Evolutionary conservation across 2,113 vertebrate genomes (phyloP).

Genomic region (Gambusia holbrooki): DNA sequence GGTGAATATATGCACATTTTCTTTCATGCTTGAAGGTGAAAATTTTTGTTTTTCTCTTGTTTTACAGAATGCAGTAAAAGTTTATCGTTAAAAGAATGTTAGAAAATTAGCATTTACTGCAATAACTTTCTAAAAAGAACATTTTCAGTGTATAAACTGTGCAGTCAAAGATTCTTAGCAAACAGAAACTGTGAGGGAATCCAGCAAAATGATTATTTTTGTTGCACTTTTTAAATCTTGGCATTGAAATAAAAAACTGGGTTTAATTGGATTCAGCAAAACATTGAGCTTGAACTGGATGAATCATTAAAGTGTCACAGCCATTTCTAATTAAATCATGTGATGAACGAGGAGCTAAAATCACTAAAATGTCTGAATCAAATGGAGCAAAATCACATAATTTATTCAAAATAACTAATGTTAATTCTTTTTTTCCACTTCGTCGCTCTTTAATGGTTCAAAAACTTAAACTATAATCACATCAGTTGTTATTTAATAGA

Average conservation of each 20-base stretch:
- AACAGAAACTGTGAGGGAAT: background rate
- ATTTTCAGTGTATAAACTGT: background rate
- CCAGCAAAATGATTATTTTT: background rate
- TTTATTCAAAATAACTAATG: background rate
- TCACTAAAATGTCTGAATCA: background rate
- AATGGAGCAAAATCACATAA: background rate
- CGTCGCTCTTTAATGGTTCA: background rate
- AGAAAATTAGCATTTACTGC: too few relatives aligned
- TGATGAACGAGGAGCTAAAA: background rate
- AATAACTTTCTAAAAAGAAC: background rate
- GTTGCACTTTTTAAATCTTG: background rate
- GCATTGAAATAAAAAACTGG: background rate
- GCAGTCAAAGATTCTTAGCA: background rate
- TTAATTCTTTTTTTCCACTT: too few relatives aligned
- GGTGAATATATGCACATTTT: too few relatives aligned
- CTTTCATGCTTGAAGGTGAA: too few relatives aligned
- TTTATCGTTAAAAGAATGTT: too few relatives aligned
- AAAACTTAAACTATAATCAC: background rate
- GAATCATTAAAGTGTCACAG: background rate
- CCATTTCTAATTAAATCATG: background rate
- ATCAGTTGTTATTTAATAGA: too few relatives aligned
- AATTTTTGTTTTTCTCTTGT: too few relatives aligned
- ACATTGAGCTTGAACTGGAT: background rate
- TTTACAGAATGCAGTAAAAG: too few relatives aligned
- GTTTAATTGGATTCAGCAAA: background rate